These are phyloP conservation scores for Polydrusus cervinus DNA, from an alignment of 2,888 invertebrate genomes.

Conservation along the genomic window DNA sequence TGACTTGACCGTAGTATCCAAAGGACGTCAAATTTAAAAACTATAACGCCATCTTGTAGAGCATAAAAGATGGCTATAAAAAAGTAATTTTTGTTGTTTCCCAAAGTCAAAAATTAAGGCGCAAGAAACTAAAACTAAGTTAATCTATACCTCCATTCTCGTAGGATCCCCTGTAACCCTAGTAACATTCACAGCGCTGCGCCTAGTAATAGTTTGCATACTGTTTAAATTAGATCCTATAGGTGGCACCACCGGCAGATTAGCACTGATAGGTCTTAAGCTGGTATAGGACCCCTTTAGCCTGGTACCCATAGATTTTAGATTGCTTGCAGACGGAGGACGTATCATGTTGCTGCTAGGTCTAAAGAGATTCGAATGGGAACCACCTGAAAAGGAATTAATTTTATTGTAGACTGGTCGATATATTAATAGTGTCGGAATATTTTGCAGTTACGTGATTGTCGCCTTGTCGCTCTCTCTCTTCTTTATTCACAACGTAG, in stretches of 20 bases:
- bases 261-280: conserved; percentile 64
- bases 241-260: conserved; percentile 65
- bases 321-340: conserved; percentile 58
- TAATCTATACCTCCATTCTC: conserved; percentile 4
- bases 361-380: conserved; percentile 56
- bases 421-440: too few relatives aligned
- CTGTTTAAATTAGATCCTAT: conserved; percentile 50
- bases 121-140: too few relatives aligned
- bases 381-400: conserved; percentile 54
- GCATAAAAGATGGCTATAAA: too few relatives aligned
- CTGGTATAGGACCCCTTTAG: conserved; percentile 68
- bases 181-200: conserved; percentile 13
- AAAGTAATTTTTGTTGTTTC: too few relatives aligned
- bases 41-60: too few relatives aligned
- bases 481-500: too few relatives aligned
- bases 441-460: too few relatives aligned
- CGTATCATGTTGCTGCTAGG: conserved; percentile 28
- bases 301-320: conserved; percentile 64
- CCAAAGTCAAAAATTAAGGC: too few relatives aligned
- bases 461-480: too few relatives aligned
- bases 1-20: too few relatives aligned
- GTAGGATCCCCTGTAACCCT: not conserved
- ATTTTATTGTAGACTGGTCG: too few relatives aligned
- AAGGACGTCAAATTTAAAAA: too few relatives aligned
- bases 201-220: conserved; percentile 53